These are phyloP conservation scores for Pollachius pollachius DNA, from an alignment of 2,113 vertebrate species.

Conservation along the genomic window DNA sequence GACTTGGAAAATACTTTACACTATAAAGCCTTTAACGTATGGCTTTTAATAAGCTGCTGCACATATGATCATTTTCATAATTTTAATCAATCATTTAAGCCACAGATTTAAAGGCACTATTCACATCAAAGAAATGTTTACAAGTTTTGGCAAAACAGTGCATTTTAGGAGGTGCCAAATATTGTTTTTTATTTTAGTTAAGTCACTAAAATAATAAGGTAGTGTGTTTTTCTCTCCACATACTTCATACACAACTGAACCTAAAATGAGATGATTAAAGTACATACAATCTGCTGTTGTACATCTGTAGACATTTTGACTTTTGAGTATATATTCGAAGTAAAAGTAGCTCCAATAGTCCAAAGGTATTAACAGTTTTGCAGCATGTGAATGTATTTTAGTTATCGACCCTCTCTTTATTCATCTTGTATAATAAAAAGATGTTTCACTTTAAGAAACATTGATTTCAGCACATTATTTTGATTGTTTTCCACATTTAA, in stretches of 20 bases:
- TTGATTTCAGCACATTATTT: no score
- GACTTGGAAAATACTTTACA: no score
- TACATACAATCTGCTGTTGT: slow-evolving; percentile 2
- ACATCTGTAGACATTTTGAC: slow-evolving; percentile 16
- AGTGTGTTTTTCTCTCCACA: slow-evolving; percentile 32
- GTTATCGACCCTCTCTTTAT: no score
- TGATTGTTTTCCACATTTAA: no score
- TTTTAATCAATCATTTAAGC: not conserved
- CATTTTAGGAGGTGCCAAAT: slow-evolving; percentile 41
- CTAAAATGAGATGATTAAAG: slow-evolving; percentile 57
- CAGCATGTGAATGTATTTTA: no score
- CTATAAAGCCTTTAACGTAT: no score
- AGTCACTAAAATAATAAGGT: slow-evolving; percentile 24
- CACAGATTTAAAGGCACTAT: not conserved
- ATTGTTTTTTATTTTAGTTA: slow-evolving; percentile 28
- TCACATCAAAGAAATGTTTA: no score
- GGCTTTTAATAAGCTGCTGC: no score
- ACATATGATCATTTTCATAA: no score
- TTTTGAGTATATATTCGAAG: slow-evolving; percentile 8
- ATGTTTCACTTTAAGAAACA: no score
- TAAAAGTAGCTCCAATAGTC: slow-evolving; percentile 1
- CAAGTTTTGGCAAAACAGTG: slow-evolving; percentile 53
- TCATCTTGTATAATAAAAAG: no score
- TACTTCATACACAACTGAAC: slow-evolving; percentile 26
- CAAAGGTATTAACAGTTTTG: no score